Percentiles rank a stretch among this genome's conserved stretches.
Evolutionary conservation across 2,888 invertebrate genomes (phyloP).

Genomic region (Endomychus coccineus): DNA sequence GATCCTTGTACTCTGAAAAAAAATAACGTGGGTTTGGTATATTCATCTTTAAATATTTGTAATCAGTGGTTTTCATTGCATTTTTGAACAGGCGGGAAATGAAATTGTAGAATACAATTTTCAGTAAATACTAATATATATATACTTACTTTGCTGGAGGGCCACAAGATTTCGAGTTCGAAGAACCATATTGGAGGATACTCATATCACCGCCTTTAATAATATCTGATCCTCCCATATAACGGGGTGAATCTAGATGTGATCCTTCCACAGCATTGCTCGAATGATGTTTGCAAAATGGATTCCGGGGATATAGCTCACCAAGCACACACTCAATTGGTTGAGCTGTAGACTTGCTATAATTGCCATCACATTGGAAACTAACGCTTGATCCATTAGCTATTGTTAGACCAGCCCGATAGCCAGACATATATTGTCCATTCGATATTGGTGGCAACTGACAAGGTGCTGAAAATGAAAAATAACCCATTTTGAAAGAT

Average conservation of each 20-base stretch:
- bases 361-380: conserved; percentile 59
- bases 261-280: conserved; percentile 18
- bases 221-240: conserved; percentile 43
- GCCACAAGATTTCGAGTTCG: conserved; percentile 48
- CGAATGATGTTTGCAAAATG: conserved; percentile 43
- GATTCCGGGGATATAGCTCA: conserved; percentile 52
- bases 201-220: conserved; percentile 52
- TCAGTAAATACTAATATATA: background rate
- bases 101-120: background rate
- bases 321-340: conserved; percentile 60
- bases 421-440: conserved; percentile 69
- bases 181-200: conserved; percentile 46
- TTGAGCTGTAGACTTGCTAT: conserved; percentile 47
- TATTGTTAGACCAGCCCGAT: conserved; percentile 70
- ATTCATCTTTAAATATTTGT: no score
- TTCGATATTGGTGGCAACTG: conserved; percentile 59
- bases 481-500: no score
- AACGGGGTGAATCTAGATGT: conserved; percentile 36
- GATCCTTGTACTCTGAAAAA: conserved; percentile 64
- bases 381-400: conserved; percentile 73
- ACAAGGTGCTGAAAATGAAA: conserved; percentile 53
- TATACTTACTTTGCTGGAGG: conserved; percentile 58
- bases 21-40: background rate
- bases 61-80: no score
- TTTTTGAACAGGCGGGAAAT: background rate